Conservation (phyloP, 2,797 vertebrate species). For the Rhinoraja longicauda region DNA sequence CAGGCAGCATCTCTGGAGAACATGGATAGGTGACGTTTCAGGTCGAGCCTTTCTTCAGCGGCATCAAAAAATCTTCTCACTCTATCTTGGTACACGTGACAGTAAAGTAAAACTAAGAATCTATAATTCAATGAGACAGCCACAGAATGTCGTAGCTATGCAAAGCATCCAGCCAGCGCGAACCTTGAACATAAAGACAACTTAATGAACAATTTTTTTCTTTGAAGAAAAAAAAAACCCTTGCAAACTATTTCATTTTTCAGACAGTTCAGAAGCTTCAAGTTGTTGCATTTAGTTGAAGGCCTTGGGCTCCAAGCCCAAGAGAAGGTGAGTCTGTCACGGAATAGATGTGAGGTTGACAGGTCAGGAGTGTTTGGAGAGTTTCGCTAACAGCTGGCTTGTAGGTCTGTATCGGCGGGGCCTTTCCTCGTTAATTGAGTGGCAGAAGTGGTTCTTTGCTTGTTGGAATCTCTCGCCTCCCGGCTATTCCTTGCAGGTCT, state of each 20-base stretch:
- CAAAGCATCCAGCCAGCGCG: background rate
- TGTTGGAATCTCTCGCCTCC: background rate
- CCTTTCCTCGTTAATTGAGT: slow-evolving; percentile 2
- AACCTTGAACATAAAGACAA: background rate
- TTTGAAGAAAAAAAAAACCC: background rate
- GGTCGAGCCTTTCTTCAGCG: no score
- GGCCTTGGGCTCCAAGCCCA: no score
- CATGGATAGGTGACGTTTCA: no score
- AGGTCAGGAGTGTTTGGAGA: background rate
- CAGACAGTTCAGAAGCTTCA: background rate
- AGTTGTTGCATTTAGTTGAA: background rate
- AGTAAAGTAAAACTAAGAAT: no score
- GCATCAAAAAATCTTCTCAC: no score
- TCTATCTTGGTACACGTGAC: no score
- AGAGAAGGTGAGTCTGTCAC: background rate
- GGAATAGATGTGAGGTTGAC: background rate
- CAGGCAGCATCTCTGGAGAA: no score
- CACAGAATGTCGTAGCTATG: background rate
- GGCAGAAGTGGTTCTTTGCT: background rate
- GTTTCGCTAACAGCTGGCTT: background rate
- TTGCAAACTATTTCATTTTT: background rate
- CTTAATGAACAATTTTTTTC: background rate
- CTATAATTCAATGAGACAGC: background rate
- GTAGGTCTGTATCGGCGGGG: background rate
- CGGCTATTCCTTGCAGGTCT: background rate